phyloP scores from a whole-genome alignment of 2,888 invertebrate genomes.

The Lycocerus yunnanus region DNA sequence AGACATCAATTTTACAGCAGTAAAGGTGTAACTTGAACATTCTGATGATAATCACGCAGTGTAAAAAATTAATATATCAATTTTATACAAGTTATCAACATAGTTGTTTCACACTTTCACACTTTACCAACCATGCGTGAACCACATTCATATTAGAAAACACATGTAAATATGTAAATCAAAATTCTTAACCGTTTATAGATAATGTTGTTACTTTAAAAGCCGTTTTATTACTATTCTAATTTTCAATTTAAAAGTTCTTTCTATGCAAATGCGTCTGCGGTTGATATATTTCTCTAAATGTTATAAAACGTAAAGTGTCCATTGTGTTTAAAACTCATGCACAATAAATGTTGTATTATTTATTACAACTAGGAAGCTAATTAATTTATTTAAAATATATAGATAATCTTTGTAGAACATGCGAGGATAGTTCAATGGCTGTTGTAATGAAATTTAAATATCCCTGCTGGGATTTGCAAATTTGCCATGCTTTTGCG shows the following conservation, averaged over 20 bases:
- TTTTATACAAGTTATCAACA: neutral
- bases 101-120: conserved; percentile 43
- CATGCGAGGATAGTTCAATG: neutral
- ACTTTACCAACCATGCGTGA: conserved; percentile 50
- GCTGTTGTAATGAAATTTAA: neutral
- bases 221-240: conserved; percentile 55
- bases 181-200: conserved; percentile 46
- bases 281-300: conserved; percentile 49
- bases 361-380: conserved; percentile 19
- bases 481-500: neutral
- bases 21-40: neutral
- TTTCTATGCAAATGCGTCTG: conserved; percentile 54
- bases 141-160: conserved; percentile 48
- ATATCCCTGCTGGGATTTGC: neutral
- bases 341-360: conserved; percentile 30
- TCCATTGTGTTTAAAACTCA: conserved; percentile 42
- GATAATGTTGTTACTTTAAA: conserved; percentile 52
- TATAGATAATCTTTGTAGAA: conserved; percentile 17
- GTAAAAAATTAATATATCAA: neutral
- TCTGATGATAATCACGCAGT: neutral
- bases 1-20: no score
- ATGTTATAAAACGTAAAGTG: conserved; percentile 50
- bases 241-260: conserved; percentile 55
- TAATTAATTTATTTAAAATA: neutral
- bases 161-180: conserved; percentile 52